Percentiles rank a stretch among this genome's conserved stretches.
Conservation (phyloP, 1,140 invertebrate genomes). For the Orchestia grillus region DNA sequence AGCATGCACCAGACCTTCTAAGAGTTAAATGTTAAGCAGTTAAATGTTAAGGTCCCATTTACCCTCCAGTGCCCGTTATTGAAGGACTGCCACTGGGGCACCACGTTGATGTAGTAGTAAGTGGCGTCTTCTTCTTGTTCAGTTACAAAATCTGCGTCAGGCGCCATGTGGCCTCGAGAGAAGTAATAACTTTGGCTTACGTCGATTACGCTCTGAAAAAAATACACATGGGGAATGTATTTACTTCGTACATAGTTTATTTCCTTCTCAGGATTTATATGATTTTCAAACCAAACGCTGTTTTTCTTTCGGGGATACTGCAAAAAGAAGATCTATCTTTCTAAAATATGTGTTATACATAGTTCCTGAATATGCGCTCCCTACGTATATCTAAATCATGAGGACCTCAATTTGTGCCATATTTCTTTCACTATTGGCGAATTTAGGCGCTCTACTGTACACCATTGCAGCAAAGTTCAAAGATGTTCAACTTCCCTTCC, state of each 20-base stretch:
- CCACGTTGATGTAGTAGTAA: constrained; percentile 75
- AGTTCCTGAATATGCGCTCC: no score
- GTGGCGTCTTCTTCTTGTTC: constrained; percentile 72
- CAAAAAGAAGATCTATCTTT: background rate
- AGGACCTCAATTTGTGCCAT: background rate
- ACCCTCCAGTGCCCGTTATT: constrained; percentile 75
- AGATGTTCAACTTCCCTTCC: background rate
- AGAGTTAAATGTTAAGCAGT: no score
- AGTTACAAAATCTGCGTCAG: constrained; percentile 74
- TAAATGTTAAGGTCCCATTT: background rate
- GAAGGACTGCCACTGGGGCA: constrained; percentile 76
- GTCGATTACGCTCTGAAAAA: constrained; percentile 54
- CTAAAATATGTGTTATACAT: background rate
- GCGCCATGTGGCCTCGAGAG: constrained; percentile 74
- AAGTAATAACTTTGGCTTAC: constrained; percentile 68
- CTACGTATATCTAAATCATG: no score
- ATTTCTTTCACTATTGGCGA: no score
- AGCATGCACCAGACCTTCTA: no score
- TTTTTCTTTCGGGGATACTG: background rate
- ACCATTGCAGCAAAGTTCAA: background rate
- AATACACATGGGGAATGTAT: background rate
- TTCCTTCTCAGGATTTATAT: background rate
- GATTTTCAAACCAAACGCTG: background rate
- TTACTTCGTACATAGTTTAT: background rate
- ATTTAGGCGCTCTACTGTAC: no score